phyloP scores from a whole-genome alignment of 2,113 vertebrate genomes.

The Zingel zingel region DNA sequence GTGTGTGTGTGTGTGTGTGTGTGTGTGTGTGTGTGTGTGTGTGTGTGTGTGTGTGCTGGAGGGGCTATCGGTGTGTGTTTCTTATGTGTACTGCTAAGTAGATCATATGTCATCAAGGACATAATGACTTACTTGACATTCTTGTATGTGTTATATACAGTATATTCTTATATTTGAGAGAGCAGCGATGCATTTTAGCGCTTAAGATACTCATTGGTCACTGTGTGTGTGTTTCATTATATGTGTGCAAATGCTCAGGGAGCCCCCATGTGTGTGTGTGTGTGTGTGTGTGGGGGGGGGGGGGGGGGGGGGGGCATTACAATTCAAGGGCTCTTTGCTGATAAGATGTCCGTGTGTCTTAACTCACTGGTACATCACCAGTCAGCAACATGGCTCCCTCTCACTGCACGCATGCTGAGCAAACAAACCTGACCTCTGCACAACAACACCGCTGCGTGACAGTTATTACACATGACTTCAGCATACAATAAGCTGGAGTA shows the following conservation, averaged over 20 bases:
- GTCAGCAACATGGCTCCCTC: slow-evolving; percentile 70
- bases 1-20: neutral
- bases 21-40: slow-evolving; percentile 9
- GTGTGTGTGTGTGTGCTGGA: slow-evolving; percentile 24
- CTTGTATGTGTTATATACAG: neutral
- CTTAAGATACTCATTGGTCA: neutral
- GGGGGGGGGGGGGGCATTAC: slow-evolving; percentile 33
- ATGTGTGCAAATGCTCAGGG: slow-evolving; percentile 8
- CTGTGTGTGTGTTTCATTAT: neutral
- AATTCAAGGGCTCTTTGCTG: slow-evolving; percentile 57
- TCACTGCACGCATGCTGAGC: slow-evolving; percentile 65
- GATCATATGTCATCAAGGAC: slow-evolving; percentile 41
- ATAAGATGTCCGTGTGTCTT: slow-evolving; percentile 70
- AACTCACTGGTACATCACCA: slow-evolving; percentile 72
- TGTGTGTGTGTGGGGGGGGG: neutral
- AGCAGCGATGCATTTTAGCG: neutral
- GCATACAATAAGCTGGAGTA: slow-evolving; percentile 31
- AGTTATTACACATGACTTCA: slow-evolving; percentile 61
- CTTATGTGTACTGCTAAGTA: neutral
- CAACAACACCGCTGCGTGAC: slow-evolving; percentile 55
- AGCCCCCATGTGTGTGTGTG: neutral
- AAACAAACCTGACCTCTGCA: slow-evolving; percentile 73
- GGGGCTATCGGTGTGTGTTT: slow-evolving; percentile 47
- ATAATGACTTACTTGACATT: slow-evolving; percentile 18
- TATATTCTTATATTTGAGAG: slow-evolving; percentile 6